These are phyloP conservation scores for Amblyopsis hoosieri DNA, from an alignment of 2,797 vertebrate genomes.

Conservation along the genomic window DNA sequence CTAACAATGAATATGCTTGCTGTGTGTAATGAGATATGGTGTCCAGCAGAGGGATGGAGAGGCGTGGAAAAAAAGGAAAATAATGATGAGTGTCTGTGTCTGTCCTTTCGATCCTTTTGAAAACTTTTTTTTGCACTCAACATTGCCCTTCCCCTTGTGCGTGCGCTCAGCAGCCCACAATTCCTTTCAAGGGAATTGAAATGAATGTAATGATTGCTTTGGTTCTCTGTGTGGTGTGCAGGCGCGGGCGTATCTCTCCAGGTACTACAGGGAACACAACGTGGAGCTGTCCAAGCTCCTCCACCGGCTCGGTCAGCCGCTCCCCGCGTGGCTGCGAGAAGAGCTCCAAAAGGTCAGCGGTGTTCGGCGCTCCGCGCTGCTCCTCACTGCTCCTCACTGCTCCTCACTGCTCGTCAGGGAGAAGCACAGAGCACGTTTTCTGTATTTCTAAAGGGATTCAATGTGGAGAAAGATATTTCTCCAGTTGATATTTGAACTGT, in stretches of 20 bases:
- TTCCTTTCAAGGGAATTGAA: constrained; percentile 38
- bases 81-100: constrained; percentile 36
- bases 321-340: constrained; percentile 95
- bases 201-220: constrained; percentile 21
- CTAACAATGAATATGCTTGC: constrained; percentile 23
- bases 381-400: not conserved
- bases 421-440: too few relatives aligned
- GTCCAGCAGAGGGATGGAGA: constrained; percentile 11
- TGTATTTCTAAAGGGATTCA: not conserved
- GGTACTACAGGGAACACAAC: constrained; percentile 95
- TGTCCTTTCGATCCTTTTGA: constrained; percentile 15
- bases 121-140: too few relatives aligned
- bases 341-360: constrained; percentile 96
- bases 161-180: constrained; percentile 24
- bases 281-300: constrained; percentile 95
- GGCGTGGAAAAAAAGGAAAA: constrained; percentile 10
- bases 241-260: constrained; percentile 92
- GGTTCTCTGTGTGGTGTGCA: constrained; percentile 48
- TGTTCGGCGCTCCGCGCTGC: constrained; percentile 16
- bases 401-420: not conserved
- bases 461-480: too few relatives aligned
- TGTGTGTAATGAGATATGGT: constrained; percentile 62
- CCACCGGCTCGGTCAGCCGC: constrained; percentile 91
- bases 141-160: constrained; percentile 6
- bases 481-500: too few relatives aligned